phyloP scores from a whole-genome alignment of 1,140 invertebrate species.

The Penaeus indicus region DNA sequence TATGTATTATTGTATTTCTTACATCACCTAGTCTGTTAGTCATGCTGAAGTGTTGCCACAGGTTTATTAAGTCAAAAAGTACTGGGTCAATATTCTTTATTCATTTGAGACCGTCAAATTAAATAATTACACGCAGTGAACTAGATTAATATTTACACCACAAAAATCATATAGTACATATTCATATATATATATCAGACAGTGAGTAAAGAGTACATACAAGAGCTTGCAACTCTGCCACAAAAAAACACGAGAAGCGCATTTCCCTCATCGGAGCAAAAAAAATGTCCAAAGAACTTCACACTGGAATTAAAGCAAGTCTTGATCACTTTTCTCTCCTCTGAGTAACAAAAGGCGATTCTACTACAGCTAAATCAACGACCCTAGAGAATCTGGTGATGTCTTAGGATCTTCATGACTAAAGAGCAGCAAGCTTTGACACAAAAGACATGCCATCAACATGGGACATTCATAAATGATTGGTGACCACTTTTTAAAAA shows the following conservation, averaged over 20 bases:
- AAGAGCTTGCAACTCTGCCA: conserved; percentile 5
- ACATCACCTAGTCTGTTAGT: too few species aligned
- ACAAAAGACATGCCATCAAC: conserved; percentile 22
- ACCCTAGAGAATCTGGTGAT: not conserved
- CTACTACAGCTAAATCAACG: conserved; percentile 1
- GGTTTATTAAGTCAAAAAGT: too few species aligned
- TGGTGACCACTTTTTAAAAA: conserved; percentile 1
- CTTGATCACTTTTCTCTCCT: conserved; percentile 4
- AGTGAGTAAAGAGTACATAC: not conserved
- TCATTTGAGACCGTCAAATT: conserved; percentile 32
- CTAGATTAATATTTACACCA: conserved; percentile 35
- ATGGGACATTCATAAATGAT: conserved; percentile 24
- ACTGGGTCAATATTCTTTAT: too few species aligned
- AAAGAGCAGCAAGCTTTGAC: conserved; percentile 30
- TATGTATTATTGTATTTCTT: too few species aligned
- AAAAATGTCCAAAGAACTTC: conserved; percentile 9
- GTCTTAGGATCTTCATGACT: not conserved
- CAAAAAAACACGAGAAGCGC: conserved; percentile 15
- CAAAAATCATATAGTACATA: conserved; percentile 29
- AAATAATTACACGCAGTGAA: conserved; percentile 37
- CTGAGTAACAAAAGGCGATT: not conserved
- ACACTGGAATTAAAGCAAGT: not conserved
- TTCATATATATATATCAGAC: conserved; percentile 17
- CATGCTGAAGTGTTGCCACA: too few species aligned
- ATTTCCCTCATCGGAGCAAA: not conserved